Percentiles rank a stretch among this genome's conserved stretches.
Evolutionary conservation across 2,113 vertebrate genomes (phyloP).

Genomic region (Vombatus ursinus): DNA sequence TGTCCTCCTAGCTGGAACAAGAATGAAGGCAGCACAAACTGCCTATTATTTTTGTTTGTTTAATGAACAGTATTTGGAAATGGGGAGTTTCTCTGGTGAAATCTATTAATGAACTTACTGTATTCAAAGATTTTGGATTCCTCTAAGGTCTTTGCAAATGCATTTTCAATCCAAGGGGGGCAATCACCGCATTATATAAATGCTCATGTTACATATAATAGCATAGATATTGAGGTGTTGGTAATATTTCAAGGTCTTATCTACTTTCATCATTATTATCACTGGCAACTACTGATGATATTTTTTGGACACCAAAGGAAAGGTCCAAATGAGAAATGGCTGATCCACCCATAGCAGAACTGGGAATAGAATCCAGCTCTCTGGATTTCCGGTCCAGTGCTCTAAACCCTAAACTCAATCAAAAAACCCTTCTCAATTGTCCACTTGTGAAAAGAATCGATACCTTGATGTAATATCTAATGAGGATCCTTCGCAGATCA

Average conservation of each 20-base stretch:
- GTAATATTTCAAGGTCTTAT: not conserved
- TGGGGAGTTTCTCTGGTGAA: not conserved
- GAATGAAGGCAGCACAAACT: not conserved
- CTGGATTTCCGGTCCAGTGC: not conserved
- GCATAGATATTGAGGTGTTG: not conserved
- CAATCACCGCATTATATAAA: not conserved
- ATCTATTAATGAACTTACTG: not conserved
- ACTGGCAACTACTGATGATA: not conserved
- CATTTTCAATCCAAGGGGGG: not conserved
- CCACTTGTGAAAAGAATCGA: not conserved
- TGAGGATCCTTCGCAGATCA: constrained; percentile 94
- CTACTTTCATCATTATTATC: not conserved
- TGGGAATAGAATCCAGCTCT: not conserved
- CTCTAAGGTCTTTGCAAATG: not conserved
- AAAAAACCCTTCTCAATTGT: not conserved
- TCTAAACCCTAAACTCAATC: not conserved
- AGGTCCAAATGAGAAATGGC: not conserved
- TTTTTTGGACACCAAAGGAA: not conserved
- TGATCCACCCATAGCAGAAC: not conserved
- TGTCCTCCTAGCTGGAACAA: not conserved
- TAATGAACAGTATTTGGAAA: not conserved
- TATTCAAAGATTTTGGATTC: not conserved
- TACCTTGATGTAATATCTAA: constrained; percentile 98
- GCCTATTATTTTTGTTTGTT: not conserved
- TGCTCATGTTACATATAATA: not conserved